Conservation (phyloP, 1,140 invertebrate species). For the Ostrea edulis region DNA sequence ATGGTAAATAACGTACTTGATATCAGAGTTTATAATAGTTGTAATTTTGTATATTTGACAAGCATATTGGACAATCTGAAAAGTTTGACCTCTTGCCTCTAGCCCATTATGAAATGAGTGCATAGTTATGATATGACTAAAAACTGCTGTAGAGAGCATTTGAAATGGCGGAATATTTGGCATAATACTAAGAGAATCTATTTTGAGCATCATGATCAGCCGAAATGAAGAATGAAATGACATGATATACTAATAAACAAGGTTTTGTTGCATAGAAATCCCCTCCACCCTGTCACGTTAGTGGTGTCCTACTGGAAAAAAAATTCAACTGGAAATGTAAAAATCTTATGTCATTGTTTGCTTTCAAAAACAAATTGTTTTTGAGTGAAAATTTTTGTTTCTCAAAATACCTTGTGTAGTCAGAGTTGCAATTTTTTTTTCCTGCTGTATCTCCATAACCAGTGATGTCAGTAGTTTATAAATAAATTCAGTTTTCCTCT, state of each 20-base stretch:
- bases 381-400: constrained; percentile 40
- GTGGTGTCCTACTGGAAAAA: constrained; percentile 17
- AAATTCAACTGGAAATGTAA: background rate
- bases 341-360: constrained; percentile 40
- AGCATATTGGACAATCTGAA: constrained; percentile 21
- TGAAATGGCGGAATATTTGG: constrained; percentile 34
- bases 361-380: constrained; percentile 40
- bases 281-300: constrained; percentile 29
- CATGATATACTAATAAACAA: constrained; percentile 38
- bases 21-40: background rate
- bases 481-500: constrained; percentile 55
- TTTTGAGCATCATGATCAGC: constrained; percentile 34
- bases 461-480: constrained; percentile 57
- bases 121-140: constrained; percentile 28
- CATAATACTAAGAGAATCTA: constrained; percentile 27
- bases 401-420: constrained; percentile 70
- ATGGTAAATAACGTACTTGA: constrained; percentile 36
- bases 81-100: constrained; percentile 34
- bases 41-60: constrained; percentile 23
- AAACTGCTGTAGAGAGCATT: constrained; percentile 33
- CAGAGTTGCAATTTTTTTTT: constrained; percentile 82
- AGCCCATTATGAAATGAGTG: constrained; percentile 33
- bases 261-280: constrained; percentile 36
- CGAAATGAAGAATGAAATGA: constrained; percentile 25
- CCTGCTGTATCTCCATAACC: constrained; percentile 75